These are phyloP conservation scores for Perizoma flavofasciatum DNA, from an alignment of 2,888 invertebrate species.

Conservation along the genomic window DNA sequence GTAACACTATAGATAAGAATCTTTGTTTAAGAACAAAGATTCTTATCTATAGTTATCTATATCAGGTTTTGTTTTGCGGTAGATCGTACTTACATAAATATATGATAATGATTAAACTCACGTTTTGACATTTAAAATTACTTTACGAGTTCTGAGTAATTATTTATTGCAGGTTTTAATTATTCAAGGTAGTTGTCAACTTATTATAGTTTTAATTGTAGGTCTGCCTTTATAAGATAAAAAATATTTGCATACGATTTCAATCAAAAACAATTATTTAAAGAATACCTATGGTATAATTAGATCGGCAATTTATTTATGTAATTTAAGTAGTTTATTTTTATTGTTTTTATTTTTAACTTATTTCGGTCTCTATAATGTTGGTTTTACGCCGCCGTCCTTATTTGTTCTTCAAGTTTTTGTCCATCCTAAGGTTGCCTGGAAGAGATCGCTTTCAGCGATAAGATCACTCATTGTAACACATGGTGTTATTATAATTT, in stretches of 20 bases:
- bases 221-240: slow-evolving; percentile 15
- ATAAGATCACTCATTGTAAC: too few species aligned
- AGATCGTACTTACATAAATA: too few species aligned
- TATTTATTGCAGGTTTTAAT: slow-evolving; percentile 21
- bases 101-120: slow-evolving; percentile 5
- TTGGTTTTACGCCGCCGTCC: too few species aligned
- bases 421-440: too few species aligned
- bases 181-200: slow-evolving; percentile 23
- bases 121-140: slow-evolving; percentile 29
- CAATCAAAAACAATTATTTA: slow-evolving; percentile 18
- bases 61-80: slow-evolving; percentile 8
- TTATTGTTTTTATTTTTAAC: too few species aligned
- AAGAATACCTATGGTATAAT: slow-evolving; percentile 1
- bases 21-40: too few species aligned
- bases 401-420: too few species aligned
- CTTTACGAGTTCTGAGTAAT: slow-evolving; percentile 21
- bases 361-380: too few species aligned
- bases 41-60: too few species aligned
- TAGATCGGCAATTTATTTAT: not conserved
- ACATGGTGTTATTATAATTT: too few species aligned
- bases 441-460: too few species aligned
- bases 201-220: slow-evolving; percentile 23
- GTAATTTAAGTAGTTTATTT: too few species aligned
- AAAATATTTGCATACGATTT: slow-evolving; percentile 21
- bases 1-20: not conserved